Base-by-base conservation (phyloP, 2,888 invertebrate genomes). In the Rutpela maculata region DNA sequence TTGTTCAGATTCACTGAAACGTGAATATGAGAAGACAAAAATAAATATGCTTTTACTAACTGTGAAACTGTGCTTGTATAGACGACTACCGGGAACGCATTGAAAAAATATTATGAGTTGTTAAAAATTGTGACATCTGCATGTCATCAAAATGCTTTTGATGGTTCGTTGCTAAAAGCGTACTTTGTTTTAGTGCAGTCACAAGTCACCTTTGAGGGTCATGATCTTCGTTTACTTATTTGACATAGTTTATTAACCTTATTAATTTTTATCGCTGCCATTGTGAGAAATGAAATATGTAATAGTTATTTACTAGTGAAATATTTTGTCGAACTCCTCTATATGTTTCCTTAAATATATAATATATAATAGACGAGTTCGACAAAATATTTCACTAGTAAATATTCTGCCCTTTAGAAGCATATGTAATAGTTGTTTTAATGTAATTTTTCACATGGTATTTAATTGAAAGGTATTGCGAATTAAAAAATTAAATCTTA, bases 71-170 rank as follows among this genome's bases (percentile, higher is more conserved):
- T 50, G 55, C 43, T 62, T 68, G 26, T 55, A 57, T 26, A 38
- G 35, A 68, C 72, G 68, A 77, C 35, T 75, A 74, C 72, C 67
- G 74, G 75, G 66, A 57, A 74, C 26, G 59, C 76, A 72, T 50
- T 43, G 77, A 77, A 74, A 77, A 77, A 76, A 71, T 77, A 75
- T 76, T 71, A 67, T 50, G 79, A 71, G 77, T 76, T 78, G 74
- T 80, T 75, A 80, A 80, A 80, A 80, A 77, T 78, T 63, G 63
- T 72, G 78, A 79, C 81, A 81, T 81, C 76, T 81, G 81, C 68
- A 77, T 78, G 78, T 78, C 81, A 75, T 81, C 79, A 79, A 77
- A 79, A 78, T 71, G 65, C 78, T 78, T 81, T 79, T 78, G 79
- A 76, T 77, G 78, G 76, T 76, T 63, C 65, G 59, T 62, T 62